A percentile compares a stretch with the other conserved stretches of the same genome.
Evolutionary conservation across 2,797 vertebrate species (phyloP).

Genomic region (Danionella dracula): DNA sequence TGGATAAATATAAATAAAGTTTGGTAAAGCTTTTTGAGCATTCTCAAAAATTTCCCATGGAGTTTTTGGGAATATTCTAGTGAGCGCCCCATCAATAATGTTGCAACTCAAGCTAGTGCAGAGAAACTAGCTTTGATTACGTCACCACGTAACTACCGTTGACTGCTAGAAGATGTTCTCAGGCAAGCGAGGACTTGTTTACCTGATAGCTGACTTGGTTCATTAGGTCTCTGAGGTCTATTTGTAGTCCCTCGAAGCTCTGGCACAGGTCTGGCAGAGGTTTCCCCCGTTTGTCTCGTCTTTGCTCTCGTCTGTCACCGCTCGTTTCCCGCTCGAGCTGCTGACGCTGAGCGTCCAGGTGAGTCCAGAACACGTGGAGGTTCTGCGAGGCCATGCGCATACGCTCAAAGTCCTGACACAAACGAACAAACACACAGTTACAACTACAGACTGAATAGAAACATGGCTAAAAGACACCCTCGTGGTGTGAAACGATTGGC

Average conservation of each 20-base stretch:
- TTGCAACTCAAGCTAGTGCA: neutral
- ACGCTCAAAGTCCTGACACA: constrained; percentile 63
- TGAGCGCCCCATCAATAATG: constrained; percentile 11
- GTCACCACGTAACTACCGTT: neutral
- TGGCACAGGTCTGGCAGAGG: constrained; percentile 37
- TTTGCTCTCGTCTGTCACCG: neutral
- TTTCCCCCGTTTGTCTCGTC: neutral
- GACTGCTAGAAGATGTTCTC: neutral
- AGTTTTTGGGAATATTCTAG: constrained; percentile 11
- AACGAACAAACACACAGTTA: constrained; percentile 15
- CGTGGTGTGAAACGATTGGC: neutral
- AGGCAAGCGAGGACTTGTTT: too few species aligned
- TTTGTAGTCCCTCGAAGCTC: constrained; percentile 57
- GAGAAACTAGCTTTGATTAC: neutral
- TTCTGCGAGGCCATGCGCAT: constrained; percentile 54
- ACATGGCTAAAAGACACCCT: neutral
- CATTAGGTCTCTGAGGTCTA: constrained; percentile 69
- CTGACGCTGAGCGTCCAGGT: constrained; percentile 61
- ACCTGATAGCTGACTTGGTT: constrained; percentile 61
- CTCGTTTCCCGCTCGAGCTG: constrained; percentile 50
- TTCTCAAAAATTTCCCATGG: constrained; percentile 30
- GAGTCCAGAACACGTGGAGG: constrained; percentile 60
- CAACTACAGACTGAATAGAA: neutral
- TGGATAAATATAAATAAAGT: neutral
- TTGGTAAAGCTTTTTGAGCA: too few species aligned